Evolutionary conservation across 1,140 invertebrate species (phyloP).

Genomic region (Aphelenchoides fujianensis): DNA sequence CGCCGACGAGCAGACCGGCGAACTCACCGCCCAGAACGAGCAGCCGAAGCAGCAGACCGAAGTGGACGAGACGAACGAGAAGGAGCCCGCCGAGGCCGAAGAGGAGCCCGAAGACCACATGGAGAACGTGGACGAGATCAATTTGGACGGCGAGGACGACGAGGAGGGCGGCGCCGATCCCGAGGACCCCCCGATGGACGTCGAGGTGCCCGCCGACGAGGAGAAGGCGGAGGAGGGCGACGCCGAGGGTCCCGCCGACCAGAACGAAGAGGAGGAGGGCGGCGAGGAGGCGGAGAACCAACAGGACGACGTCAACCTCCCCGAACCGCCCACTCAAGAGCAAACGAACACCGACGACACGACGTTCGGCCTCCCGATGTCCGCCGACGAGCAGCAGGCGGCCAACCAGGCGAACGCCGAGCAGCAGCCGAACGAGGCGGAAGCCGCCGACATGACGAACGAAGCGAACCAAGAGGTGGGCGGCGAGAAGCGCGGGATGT

Average conservation of each 20-base stretch:
- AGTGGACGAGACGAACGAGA: constrained; percentile 64
- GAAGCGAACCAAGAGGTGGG: constrained; percentile 2
- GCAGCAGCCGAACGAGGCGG: neutral
- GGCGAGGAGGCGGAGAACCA: constrained; percentile 7
- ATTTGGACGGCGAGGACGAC: constrained; percentile 59
- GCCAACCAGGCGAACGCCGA: neutral
- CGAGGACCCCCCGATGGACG: constrained; percentile 38
- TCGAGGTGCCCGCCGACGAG: constrained; percentile 48
- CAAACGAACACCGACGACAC: neutral
- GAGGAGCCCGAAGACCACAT: constrained; percentile 66
- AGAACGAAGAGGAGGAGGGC: constrained; percentile 4
- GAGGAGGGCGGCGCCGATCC: constrained; percentile 37
- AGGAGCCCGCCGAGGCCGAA: constrained; percentile 62
- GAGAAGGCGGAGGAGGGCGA: constrained; percentile 25
- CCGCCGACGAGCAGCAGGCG: neutral
- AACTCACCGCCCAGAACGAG: constrained; percentile 49
- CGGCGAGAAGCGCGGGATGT: neutral
- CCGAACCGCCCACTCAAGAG: neutral
- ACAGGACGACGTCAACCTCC: neutral
- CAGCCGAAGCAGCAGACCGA: constrained; percentile 59
- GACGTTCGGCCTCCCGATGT: neutral
- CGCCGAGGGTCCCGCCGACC: constrained; percentile 19
- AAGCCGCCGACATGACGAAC: neutral
- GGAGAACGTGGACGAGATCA: constrained; percentile 66
- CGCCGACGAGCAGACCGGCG: constrained; percentile 53